phyloP scores from a whole-genome alignment of 2,797 vertebrate genomes.

The Platalea minor region DNA sequence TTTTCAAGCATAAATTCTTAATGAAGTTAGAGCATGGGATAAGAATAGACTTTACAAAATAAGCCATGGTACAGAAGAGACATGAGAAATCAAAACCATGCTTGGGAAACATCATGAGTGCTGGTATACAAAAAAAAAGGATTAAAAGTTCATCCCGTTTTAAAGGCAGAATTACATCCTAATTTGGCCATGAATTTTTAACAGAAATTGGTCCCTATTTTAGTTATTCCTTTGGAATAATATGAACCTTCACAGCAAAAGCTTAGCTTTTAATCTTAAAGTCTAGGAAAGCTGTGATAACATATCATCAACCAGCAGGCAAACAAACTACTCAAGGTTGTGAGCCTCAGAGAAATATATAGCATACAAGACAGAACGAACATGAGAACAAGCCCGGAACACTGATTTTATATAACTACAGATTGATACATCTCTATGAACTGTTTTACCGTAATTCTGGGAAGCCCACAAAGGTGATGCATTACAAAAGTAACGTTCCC shows the following conservation, averaged over 20 bases:
- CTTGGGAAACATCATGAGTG: conserved; percentile 2
- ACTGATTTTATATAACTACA: neutral
- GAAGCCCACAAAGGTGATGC: neutral
- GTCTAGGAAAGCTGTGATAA: neutral
- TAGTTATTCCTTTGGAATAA: neutral
- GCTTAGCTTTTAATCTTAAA: neutral
- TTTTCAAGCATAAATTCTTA: conserved; percentile 66
- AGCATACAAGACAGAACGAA: neutral
- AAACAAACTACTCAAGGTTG: neutral
- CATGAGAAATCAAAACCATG: conserved; percentile 46
- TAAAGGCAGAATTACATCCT: neutral
- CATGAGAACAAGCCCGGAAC: neutral
- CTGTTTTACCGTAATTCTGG: neutral
- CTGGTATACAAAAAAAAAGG: neutral
- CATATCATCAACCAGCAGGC: neutral
- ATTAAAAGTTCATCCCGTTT: neutral
- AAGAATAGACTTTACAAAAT: conserved; percentile 65
- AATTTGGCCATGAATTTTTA: neutral
- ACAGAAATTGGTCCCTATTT: neutral
- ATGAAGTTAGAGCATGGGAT: conserved; percentile 63
- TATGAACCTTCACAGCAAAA: neutral
- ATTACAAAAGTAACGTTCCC: neutral
- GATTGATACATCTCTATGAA: neutral
- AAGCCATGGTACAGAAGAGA: conserved; percentile 35
- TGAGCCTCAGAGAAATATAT: neutral